Evolutionary conservation across 2,113 vertebrate genomes (phyloP), one percentile per base, ranked within the genome.

Genomic region (Chaenocephalus aceratus): DNA sequence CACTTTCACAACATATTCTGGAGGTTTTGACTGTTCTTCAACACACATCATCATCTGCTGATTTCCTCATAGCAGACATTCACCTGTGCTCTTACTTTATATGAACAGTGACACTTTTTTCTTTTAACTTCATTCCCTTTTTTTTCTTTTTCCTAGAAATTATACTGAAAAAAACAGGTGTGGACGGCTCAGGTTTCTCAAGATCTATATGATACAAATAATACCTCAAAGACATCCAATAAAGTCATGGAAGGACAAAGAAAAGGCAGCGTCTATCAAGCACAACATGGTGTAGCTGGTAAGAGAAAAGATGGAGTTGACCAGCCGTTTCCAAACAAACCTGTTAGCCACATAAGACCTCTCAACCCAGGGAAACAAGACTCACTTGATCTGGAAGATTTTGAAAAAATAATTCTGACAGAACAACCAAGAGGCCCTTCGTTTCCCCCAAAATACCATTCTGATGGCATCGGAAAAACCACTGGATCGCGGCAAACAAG

Each of bases 241-340:
- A 41, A 41, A 41, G 36, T 41, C 67, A 89, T 82, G 54, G 68
- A 78, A 73, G 88, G 46, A 75, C 71, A 57, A 79, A 65, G 44
- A 53, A 63, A n/a, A 13, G 14, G 1, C 14, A 57, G 30, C n/a
- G 53, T 30, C 4, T 13, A 44, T 34, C 44, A 80, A 21, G 48
- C 77, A 59, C 80, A 74, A 23, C 52, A 61, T 52, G 82, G 49
- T 86, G 77, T 60, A 51, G 60, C 76, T 61, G 61, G 57, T 45
- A 92, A 80, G 26, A 86, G 56, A 75, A 88, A 75, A 78, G 88
- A 92, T 74, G 93, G 82, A 18, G 91, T 93, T 16, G 95, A 96
- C 61, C 80, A 73, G 49, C 90, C 95, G 1, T 94, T 96, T 84
- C 95, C 95, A 10, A 89, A 95, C 52, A 96, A 97, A 86, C 95